Evolutionary conservation across 2,113 vertebrate species (phyloP).

Genomic region (Lathamus discolor): DNA sequence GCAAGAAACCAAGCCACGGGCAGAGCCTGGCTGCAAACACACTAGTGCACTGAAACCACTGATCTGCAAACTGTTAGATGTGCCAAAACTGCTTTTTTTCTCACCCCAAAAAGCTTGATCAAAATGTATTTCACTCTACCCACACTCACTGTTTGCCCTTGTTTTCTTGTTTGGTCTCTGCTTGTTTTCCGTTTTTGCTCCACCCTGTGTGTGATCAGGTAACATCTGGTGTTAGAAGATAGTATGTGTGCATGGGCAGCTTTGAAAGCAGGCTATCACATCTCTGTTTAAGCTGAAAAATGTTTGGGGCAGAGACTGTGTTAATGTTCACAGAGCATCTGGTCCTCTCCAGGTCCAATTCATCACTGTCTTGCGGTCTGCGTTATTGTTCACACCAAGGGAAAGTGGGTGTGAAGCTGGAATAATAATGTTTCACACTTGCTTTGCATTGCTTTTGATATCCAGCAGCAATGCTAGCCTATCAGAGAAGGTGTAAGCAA

Average conservation of each 20-base stretch:
- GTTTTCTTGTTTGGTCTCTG: neutral
- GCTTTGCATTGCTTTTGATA: slow-evolving; percentile 5
- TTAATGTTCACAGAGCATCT: slow-evolving; percentile 36
- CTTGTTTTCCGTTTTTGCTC: accelerated
- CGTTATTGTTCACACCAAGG: slow-evolving; percentile 44
- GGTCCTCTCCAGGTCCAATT: slow-evolving; percentile 48
- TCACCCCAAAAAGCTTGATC: neutral
- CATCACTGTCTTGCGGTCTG: slow-evolving; percentile 53
- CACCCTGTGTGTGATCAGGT: neutral
- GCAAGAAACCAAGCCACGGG: accelerated
- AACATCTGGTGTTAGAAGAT: neutral
- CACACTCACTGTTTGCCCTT: accelerated
- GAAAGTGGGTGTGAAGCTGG: slow-evolving; percentile 59
- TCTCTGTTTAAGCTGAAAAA: neutral
- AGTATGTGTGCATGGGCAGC: neutral
- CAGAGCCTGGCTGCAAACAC: neutral
- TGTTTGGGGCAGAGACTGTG: slow-evolving; percentile 8
- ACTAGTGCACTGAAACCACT: accelerated
- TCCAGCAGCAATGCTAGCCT: neutral
- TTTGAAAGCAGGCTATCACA: neutral
- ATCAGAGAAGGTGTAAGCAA: neutral
- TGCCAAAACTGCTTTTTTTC: neutral
- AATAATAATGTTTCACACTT: slow-evolving; percentile 57
- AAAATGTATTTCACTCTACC: neutral
- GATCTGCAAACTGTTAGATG: accelerated